Percentiles rank a stretch among this genome's conserved stretches.
Conservation (phyloP, 2,888 invertebrate species). For the Amphipyra tragopoginis region DNA sequence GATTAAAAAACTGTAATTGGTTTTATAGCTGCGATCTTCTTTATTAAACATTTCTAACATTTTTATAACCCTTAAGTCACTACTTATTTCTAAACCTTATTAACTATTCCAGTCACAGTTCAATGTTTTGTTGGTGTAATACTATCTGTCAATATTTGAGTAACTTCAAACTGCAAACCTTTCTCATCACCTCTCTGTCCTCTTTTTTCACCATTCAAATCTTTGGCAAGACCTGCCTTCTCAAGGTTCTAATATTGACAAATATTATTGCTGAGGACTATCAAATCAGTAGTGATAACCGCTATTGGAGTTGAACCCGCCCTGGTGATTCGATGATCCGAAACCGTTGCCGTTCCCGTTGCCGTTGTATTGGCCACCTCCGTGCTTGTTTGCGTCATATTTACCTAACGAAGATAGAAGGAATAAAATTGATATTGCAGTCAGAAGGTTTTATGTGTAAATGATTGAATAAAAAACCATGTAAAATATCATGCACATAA, state of each 20-base stretch:
- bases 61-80: too few species aligned
- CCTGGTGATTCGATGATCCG: slow-evolving; percentile 67
- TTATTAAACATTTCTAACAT: slow-evolving; percentile 33
- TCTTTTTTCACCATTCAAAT: not conserved
- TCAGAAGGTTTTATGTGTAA: too few species aligned
- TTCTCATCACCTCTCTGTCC: not conserved
- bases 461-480: too few species aligned
- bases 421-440: too few species aligned
- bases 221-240: not conserved
- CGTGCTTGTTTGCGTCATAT: slow-evolving; percentile 69
- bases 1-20: not conserved
- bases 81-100: slow-evolving; percentile 29
- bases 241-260: slow-evolving; percentile 26
- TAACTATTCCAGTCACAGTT: slow-evolving; percentile 16
- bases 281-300: slow-evolving; percentile 68
- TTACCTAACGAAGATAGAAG: slow-evolving; percentile 60
- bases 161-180: slow-evolving; percentile 4
- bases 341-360: slow-evolving; percentile 50
- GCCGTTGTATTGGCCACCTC: slow-evolving; percentile 38
- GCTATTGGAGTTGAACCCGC: slow-evolving; percentile 68
- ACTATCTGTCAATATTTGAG: slow-evolving; percentile 37
- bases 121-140: slow-evolving; percentile 1
- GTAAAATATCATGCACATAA: too few species aligned
- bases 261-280: slow-evolving; percentile 1
- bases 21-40: slow-evolving; percentile 44